Base-by-base conservation (phyloP, 1,140 invertebrate species). In the Pseudomyrmex dendroicus region DNA sequence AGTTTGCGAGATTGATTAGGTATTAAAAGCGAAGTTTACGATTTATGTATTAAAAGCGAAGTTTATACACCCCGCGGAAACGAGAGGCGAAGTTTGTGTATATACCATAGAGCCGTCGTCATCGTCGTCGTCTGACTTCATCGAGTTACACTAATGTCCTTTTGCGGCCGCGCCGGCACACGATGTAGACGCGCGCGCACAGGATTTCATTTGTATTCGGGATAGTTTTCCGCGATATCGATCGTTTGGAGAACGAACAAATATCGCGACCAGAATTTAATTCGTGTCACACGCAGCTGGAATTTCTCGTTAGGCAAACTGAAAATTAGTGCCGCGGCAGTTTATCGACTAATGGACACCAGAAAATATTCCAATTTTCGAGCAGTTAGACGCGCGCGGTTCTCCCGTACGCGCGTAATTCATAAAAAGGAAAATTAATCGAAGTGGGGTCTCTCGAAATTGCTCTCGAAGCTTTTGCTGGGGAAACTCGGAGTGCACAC, bases 341-440 rank as follows among this genome's bases (percentile, higher is more conserved):
- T 80, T 78, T 80, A 80, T 80, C 76, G 76, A 72, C 76, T 72
- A 80, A 80, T 80, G 76, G 66, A 80, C 66, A 80, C 76, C 66
- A 25, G 54, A 70, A 80, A 80, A 80, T 61, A 70, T 80, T 80
- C 22, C 76, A 72, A 80, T 80, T 80, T 80, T 59, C 76, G 66
- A 59, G 44, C 54, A 17, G 76, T 72, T 80, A 72, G 76, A 80
- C 66, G 44, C 44, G 17, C 25, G 9, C 17, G 57, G 13, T 35
- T 70, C 35, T 35, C 35, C 2, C 35, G 35, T 22, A 54, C 57
- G 25, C 76, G 44, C 66, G 54, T 20, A 8, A 72, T 35, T 80
- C 57, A 72, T 80, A 80, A 80, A 80, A 80, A 80, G 54, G 22
- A 72, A 70, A 80, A 80, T 80, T 80, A 80, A 80, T 72, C 54